Percentiles rank a stretch among this genome's conserved stretches.
Evolutionary conservation across 2,113 vertebrate species (phyloP).

Genomic region (Donacobius atricapilla): DNA sequence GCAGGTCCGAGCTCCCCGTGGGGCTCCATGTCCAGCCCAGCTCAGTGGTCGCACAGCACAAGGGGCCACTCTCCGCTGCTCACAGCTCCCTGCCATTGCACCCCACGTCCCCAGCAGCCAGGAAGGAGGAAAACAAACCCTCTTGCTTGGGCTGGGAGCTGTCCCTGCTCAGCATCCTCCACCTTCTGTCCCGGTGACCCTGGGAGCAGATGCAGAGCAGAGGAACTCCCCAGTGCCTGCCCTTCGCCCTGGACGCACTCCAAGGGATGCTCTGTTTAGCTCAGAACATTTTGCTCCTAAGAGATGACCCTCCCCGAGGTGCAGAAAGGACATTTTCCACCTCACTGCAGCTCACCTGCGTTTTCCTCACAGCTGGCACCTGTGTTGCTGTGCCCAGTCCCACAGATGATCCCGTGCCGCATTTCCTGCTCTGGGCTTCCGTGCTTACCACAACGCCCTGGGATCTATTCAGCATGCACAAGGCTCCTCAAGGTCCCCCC

Average conservation of each 20-base stretch:
- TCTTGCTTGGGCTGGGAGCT: background rate
- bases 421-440: background rate
- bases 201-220: background rate
- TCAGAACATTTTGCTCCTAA: background rate
- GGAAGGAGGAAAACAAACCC: background rate
- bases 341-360: background rate
- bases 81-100: background rate
- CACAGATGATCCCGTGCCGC: background rate
- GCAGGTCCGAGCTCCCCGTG: accelerated
- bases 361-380: background rate
- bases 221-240: background rate
- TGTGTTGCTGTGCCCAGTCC: background rate
- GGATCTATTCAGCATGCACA: accelerated
- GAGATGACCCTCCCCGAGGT: background rate
- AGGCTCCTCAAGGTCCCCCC: background rate
- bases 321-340: background rate
- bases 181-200: accelerated
- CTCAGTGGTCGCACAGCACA: accelerated
- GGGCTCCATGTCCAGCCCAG: background rate
- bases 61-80: background rate
- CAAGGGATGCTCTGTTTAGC: background rate
- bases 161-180: background rate
- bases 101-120: background rate
- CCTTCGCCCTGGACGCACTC: background rate
- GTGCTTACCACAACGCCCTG: background rate